Conservation (phyloP, 2,113 vertebrate genomes). For the Cygnus buccinator region DNA sequence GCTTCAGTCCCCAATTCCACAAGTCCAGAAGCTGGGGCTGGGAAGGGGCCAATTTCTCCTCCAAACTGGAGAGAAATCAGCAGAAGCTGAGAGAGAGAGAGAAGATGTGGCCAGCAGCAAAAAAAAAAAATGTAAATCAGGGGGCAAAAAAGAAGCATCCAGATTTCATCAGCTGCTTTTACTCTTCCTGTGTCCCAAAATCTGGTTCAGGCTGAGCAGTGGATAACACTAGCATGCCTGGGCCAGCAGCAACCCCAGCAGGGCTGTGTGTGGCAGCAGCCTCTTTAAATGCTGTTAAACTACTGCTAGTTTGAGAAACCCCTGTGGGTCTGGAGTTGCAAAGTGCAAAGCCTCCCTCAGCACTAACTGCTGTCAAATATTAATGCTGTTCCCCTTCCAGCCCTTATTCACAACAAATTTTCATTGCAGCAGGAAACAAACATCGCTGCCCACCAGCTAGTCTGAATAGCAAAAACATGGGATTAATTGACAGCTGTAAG, state of each 20-base stretch:
- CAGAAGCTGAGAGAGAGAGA: background rate
- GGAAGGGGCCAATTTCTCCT: background rate
- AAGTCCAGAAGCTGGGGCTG: background rate
- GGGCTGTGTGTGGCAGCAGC: slow-evolving; percentile 18
- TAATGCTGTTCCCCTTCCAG: slow-evolving; percentile 50
- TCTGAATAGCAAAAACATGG: slow-evolving; percentile 33
- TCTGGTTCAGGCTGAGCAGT: background rate
- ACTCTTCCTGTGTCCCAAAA: background rate
- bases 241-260: background rate
- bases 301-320: slow-evolving; percentile 22
- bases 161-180: background rate
- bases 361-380: slow-evolving; percentile 54
- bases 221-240: background rate
- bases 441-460: slow-evolving; percentile 44
- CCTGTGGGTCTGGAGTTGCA: slow-evolving; percentile 7
- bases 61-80: background rate
- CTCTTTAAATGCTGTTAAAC: slow-evolving; percentile 27
- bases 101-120: rapidly evolving
- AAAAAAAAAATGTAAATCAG: background rate
- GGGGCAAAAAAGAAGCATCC: background rate
- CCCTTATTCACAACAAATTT: slow-evolving; percentile 50
- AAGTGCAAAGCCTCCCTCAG: slow-evolving; percentile 41
- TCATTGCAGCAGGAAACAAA: slow-evolving; percentile 54
- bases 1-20: background rate
- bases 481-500: slow-evolving; percentile 56